Base-by-base conservation (phyloP, 1,140 invertebrate genomes). In the Monomorium pharaonis region DNA sequence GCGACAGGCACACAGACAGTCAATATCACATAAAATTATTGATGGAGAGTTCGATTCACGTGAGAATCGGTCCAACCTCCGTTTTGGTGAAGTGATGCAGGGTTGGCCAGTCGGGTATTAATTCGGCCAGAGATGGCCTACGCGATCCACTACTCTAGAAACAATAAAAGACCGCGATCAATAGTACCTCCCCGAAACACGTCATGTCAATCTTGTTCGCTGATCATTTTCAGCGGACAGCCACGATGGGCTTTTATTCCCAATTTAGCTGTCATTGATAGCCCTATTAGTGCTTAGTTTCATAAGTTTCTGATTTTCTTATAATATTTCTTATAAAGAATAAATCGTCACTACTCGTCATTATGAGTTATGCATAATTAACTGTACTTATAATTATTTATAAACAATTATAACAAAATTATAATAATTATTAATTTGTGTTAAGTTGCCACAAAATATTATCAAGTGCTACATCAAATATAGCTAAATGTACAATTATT, bases 31-130 rank as follows among this genome's bases (percentile, higher is more conserved):
- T 84, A 74, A 80, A 60, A 84, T 76, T 85, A 33, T 51, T 81
- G 78, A 75, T 67, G 56, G 33, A 51, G 58, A 65, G 30, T 58
- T 70, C 42, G 51, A 83, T 83, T 83, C 51, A 74, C 42, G 47
- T 67, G 78, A 86, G 75, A 86, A 81, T 89, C 92, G 95, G 94
- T 96, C 96, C 96, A 97, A 97, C 97, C 97, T 97, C 96, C 95
- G 96, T 96, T 95, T 95, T 96, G 95, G 96, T 96, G 96, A 98
- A 98, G 95, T 97, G 97, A 96, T 99, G 98, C 92, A 99, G 97
- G 92, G 97, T 97, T 92, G 98, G 98, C 98, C 98, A 99, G 96
- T 99, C 98, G 92, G 98, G 98, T 95, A 99, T 99, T 96, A 99
- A 96, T 96, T 99, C 98, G 92, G 98, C 98, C 95, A 99, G 96